Conservation (phyloP, 2,888 invertebrate species). For the Hetaerina titia region DNA sequence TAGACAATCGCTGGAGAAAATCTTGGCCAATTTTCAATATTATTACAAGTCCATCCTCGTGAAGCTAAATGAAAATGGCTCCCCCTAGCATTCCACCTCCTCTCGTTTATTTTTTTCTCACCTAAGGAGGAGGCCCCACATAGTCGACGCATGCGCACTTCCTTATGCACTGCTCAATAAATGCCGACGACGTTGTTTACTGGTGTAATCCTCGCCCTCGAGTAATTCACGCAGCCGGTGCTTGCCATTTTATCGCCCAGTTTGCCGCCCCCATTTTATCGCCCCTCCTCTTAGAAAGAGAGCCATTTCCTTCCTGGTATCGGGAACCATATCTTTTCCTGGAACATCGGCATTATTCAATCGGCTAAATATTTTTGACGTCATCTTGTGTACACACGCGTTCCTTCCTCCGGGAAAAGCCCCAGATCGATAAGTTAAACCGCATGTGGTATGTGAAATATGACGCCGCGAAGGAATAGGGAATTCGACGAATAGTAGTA, state of each 20-base stretch:
- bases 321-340: constrained; percentile 5
- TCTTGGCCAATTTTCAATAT: background rate
- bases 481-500: background rate
- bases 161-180: background rate
- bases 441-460: background rate
- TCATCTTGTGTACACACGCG: background rate
- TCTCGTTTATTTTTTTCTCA: background rate
- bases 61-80: no score
- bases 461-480: background rate
- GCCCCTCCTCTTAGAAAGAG: background rate
- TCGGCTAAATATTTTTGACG: background rate
- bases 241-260: background rate
- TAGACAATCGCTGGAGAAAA: background rate
- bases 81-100: background rate
- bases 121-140: background rate
- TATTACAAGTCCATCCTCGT: background rate
- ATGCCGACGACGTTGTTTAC: constrained; percentile 1
- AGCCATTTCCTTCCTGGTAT: background rate
- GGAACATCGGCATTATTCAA: background rate
- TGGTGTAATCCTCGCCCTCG: background rate
- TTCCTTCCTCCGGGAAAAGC: background rate
- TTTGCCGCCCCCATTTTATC: background rate
- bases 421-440: constrained; percentile 6
- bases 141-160: constrained; percentile 16
- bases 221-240: background rate